Evolutionary conservation across 2,113 vertebrate species (phyloP).

Genomic region (Illadopsis cleaveri): DNA sequence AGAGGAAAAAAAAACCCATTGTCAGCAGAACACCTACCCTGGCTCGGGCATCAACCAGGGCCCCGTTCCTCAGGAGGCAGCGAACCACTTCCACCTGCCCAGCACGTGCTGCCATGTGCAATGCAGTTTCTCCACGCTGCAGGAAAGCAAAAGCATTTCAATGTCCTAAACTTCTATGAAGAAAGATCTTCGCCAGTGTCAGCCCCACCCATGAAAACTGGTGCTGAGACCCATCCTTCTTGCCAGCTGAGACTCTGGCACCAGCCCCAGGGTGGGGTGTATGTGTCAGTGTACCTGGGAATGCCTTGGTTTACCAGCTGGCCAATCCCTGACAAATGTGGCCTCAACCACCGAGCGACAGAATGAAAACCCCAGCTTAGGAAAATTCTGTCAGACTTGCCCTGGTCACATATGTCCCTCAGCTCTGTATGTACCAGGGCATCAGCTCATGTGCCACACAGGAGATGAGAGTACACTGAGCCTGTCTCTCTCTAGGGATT

Average conservation of each 20-base stretch:
- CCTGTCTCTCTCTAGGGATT: neutral
- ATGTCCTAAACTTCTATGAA: neutral
- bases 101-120: slow-evolving; percentile 96
- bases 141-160: slow-evolving; percentile 28
- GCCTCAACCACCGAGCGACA: neutral
- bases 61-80: slow-evolving; percentile 94
- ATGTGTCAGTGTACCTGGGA: neutral
- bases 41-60: slow-evolving; percentile 92
- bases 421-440: accelerated
- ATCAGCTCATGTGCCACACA: accelerated
- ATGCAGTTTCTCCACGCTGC: slow-evolving; percentile 93
- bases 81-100: slow-evolving; percentile 98
- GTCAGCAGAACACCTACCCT: slow-evolving; percentile 81
- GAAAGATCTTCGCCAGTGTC: neutral
- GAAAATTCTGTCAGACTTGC: neutral
- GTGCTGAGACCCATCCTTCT: neutral
- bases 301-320: neutral
- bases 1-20: neutral
- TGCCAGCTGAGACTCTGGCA: neutral
- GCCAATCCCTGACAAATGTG: neutral
- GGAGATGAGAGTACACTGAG: neutral
- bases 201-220: neutral
- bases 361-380: neutral
- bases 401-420: neutral
- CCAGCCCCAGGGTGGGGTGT: accelerated